These are phyloP conservation scores for Vollenhovia emeryi DNA, from an alignment of 1,140 invertebrate species.

Conservation along the genomic window DNA sequence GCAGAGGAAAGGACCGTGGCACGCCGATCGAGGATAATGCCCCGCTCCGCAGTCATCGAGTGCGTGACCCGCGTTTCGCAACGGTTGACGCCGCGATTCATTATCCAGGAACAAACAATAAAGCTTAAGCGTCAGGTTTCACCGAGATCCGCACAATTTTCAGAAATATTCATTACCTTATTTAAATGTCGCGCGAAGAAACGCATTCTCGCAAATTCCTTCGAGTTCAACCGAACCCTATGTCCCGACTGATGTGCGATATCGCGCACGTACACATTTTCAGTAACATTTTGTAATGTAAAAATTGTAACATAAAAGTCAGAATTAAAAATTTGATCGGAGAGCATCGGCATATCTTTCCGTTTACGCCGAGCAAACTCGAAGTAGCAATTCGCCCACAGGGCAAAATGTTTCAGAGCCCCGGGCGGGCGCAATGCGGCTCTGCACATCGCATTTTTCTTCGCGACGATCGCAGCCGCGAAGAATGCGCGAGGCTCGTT, in stretches of 20 bases:
- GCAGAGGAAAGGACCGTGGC: slow-evolving; percentile 44
- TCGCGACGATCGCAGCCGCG: background rate
- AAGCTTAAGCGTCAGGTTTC: background rate
- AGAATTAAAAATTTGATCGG: background rate
- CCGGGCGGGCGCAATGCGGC: background rate
- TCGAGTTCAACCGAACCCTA: background rate
- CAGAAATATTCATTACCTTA: background rate
- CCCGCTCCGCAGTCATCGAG: slow-evolving; percentile 42
- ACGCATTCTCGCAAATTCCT: background rate
- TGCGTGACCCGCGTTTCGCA: slow-evolving; percentile 49
- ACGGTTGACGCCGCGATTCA: slow-evolving; percentile 15
- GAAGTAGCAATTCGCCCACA: no score
- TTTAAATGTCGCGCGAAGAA: background rate
- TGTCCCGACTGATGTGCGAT: background rate
- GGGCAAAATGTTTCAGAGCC: background rate
- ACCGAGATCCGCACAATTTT: background rate
- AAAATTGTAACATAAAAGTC: no score
- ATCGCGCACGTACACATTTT: background rate
- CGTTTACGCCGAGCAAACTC: background rate
- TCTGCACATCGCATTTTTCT: background rate
- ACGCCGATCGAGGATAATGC: slow-evolving; percentile 47
- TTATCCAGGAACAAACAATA: slow-evolving; percentile 8
- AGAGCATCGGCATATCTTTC: background rate
- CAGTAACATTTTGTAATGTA: background rate
- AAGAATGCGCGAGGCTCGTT: slow-evolving; percentile 7